These are phyloP conservation scores for Falco novaeseelandiae DNA, from an alignment of 2,797 vertebrate species.

Conservation along the genomic window DNA sequence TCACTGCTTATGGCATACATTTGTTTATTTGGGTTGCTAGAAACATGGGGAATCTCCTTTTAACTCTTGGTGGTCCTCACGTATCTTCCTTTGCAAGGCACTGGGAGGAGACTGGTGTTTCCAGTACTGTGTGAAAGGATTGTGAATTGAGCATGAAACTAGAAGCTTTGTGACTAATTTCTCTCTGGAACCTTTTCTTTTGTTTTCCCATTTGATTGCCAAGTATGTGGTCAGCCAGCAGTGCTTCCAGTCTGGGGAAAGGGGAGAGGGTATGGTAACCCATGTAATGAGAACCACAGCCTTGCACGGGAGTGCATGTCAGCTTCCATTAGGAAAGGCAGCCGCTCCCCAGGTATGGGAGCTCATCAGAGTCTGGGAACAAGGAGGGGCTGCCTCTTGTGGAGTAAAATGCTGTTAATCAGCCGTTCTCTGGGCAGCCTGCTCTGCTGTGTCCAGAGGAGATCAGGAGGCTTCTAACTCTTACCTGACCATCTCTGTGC, in stretches of 20 bases:
- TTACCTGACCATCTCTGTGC: neutral
- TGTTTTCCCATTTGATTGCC: neutral
- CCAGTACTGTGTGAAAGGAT: neutral
- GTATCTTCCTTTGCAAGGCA: neutral
- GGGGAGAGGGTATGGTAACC: neutral
- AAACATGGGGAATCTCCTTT: neutral
- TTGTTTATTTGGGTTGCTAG: neutral
- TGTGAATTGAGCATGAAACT: neutral
- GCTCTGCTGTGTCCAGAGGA: neutral
- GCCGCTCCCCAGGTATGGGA: neutral
- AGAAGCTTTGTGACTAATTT: neutral
- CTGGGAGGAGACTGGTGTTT: neutral
- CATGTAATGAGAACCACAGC: neutral
- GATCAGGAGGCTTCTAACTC: neutral
- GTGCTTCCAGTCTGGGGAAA: neutral
- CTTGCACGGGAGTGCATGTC: neutral
- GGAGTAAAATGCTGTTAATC: neutral
- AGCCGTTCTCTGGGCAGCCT: neutral
- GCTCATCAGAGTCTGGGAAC: neutral
- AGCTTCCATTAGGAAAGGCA: neutral
- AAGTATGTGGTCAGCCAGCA: neutral
- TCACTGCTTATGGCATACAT: neutral
- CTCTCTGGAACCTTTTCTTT: neutral
- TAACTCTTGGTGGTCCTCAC: neutral
- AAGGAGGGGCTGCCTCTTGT: neutral